Evolutionary conservation across 2,113 vertebrate species (phyloP).

Genomic region (Campylomormyrus numenius): DNA sequence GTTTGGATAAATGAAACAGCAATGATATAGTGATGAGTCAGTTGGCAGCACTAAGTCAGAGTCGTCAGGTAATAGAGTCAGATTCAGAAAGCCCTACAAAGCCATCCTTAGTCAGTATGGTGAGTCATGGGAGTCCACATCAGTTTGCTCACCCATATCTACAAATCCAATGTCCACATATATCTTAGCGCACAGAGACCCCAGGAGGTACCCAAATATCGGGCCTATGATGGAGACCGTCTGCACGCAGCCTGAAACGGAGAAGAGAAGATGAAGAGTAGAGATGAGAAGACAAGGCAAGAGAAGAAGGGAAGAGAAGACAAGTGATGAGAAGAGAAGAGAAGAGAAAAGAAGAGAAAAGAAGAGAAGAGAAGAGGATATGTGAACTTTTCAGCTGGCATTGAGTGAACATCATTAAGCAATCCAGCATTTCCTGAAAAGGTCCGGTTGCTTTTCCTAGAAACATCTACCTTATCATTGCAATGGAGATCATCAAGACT

Average conservation of each 20-base stretch:
- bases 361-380: neutral
- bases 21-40: neutral
- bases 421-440: neutral
- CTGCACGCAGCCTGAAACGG: conserved; percentile 56
- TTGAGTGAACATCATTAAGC: neutral
- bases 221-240: conserved; percentile 63
- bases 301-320: neutral
- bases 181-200: conserved; percentile 61
- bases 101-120: neutral
- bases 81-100: neutral
- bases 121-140: neutral
- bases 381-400: neutral
- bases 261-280: neutral
- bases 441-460: neutral
- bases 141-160: conserved; percentile 52
- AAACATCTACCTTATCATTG: neutral
- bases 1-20: neutral
- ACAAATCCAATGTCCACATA: conserved; percentile 70
- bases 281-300: neutral
- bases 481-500: neutral
- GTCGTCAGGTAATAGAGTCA: neutral
- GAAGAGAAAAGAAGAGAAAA: too few relatives aligned
- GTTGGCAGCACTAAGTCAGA: neutral
- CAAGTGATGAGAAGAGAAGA: too few relatives aligned
- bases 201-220: conserved; percentile 60